phyloP scores from a whole-genome alignment of 2,888 invertebrate species.

The Cecidostiba fungosa region DNA sequence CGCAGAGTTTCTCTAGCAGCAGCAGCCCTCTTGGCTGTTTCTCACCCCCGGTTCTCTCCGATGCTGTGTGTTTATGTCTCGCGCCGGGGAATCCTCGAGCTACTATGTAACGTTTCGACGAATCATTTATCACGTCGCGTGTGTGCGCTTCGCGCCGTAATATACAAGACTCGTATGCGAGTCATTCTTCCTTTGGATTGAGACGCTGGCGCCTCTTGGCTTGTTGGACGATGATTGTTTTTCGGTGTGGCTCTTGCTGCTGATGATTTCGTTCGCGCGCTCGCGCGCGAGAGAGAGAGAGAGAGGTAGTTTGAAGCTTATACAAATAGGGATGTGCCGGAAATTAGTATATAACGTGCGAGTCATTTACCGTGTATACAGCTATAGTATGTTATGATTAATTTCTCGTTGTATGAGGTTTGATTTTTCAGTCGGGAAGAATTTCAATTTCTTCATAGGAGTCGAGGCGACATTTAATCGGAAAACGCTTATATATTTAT shows the following conservation, averaged over 20 bases:
- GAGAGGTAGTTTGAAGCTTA: background rate
- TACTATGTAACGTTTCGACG: slow-evolving; percentile 69
- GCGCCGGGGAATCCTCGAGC: slow-evolving; percentile 31
- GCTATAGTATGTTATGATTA: slow-evolving; percentile 4
- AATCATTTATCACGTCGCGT: slow-evolving; percentile 71
- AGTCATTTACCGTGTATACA: slow-evolving; percentile 2
- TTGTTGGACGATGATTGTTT: slow-evolving; percentile 44
- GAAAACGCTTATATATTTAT: slow-evolving; percentile 4
- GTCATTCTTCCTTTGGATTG: slow-evolving; percentile 15
- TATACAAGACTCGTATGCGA: slow-evolving; percentile 17
- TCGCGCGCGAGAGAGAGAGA: background rate
- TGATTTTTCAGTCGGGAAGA: background rate
- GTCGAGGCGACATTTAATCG: background rate
- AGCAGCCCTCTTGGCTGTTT: slow-evolving; percentile 71
- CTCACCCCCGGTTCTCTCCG: slow-evolving; percentile 17
- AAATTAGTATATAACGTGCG: background rate
- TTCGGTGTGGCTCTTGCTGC: background rate
- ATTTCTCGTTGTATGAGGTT: background rate
- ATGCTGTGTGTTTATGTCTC: background rate
- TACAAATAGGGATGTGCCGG: background rate
- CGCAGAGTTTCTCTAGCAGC: slow-evolving; percentile 68
- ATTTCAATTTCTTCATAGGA: background rate
- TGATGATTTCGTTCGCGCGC: slow-evolving; percentile 18
- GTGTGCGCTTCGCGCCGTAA: background rate
- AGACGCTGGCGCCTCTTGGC: slow-evolving; percentile 33